A percentile compares a stretch with the other conserved stretches of the same genome.
These are phyloP conservation scores for Pocillopora verrucosa DNA, from an alignment of 64 coral and sea anemone genomes.

Conservation along the genomic window DNA sequence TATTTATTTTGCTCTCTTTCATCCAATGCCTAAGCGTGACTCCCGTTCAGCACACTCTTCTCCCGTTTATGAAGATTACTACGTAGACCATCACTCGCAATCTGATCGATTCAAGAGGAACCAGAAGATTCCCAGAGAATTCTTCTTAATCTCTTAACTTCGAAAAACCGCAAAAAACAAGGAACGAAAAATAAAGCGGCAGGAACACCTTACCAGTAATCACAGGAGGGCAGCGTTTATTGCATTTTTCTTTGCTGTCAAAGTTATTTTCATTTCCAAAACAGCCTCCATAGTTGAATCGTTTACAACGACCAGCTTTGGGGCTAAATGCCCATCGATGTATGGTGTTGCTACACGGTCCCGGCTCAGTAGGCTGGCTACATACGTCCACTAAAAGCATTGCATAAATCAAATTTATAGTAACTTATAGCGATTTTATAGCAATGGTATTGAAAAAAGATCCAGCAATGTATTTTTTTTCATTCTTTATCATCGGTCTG, in stretches of 20 bases:
- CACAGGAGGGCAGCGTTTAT: constrained; percentile 35
- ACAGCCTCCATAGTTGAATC: constrained; percentile 82
- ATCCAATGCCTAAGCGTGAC: too few species aligned
- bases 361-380: constrained; percentile 12
- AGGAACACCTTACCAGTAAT: constrained; percentile 7
- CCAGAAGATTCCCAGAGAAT: too few species aligned
- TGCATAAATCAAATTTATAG: not conserved
- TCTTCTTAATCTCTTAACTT: too few species aligned
- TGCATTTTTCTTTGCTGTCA: constrained; percentile 46
- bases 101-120: too few species aligned
- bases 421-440: too few species aligned
- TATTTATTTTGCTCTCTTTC: too few species aligned
- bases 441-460: too few species aligned
- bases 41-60: too few species aligned
- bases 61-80: too few species aligned
- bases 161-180: not conserved
- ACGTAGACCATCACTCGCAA: too few species aligned
- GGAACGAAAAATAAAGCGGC: not conserved
- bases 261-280: constrained; percentile 95
- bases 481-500: too few species aligned
- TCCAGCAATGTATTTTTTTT: too few species aligned
- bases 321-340: constrained; percentile 57
- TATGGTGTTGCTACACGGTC: constrained; percentile 42
- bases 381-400: constrained; percentile 54
- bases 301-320: constrained; percentile 44